Evolutionary conservation across 2,888 invertebrate species (phyloP).

Genomic region (Oligia fasciuncula): DNA sequence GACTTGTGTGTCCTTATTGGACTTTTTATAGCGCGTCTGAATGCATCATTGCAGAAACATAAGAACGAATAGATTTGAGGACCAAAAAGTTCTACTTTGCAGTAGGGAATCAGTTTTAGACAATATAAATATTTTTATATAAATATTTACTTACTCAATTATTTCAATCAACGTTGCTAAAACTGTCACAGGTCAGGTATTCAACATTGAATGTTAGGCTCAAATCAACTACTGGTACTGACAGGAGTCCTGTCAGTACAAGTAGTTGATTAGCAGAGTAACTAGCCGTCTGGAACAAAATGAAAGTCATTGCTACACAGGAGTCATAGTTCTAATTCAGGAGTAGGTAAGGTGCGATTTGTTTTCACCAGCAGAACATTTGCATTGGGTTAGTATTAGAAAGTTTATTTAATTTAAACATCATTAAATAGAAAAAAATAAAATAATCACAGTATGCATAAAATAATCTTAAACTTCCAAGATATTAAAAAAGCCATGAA

Average conservation of each 20-base stretch:
- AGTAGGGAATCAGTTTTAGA: no score
- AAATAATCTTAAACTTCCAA: neutral
- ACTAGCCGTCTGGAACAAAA: neutral
- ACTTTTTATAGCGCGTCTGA: neutral
- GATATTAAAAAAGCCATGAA: no score
- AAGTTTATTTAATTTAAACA: neutral
- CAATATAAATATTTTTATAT: no score
- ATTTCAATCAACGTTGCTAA: neutral
- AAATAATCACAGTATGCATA: no score
- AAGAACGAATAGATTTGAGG: neutral
- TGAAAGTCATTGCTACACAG: no score
- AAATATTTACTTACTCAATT: neutral
- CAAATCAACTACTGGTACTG: no score
- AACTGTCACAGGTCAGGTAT: neutral
- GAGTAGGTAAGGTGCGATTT: neutral
- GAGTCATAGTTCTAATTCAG: neutral
- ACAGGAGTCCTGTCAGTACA: neutral
- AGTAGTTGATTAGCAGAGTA: no score
- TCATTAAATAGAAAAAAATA: no score
- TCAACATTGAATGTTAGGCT: neutral
- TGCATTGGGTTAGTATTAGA: neutral
- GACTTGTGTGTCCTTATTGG: slow-evolving; percentile 31
- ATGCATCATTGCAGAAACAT: neutral
- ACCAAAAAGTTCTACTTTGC: neutral
- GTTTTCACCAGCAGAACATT: neutral